These are phyloP conservation scores for Protobothrops flavoviridis DNA, from an alignment of 2,113 vertebrate genomes.

Conservation along the genomic window DNA sequence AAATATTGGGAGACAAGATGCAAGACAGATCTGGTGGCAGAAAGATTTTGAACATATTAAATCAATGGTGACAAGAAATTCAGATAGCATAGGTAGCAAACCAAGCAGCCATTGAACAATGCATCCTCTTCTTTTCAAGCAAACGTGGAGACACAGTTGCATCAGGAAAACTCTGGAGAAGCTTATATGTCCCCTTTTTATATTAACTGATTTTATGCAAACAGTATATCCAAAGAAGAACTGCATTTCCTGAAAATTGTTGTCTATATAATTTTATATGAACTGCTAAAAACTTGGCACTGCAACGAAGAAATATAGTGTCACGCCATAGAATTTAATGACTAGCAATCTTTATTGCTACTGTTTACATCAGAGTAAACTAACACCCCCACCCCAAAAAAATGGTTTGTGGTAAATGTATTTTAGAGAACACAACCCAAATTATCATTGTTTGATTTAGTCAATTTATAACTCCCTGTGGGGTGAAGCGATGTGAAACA, in stretches of 20 bases:
- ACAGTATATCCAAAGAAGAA: conserved; percentile 63
- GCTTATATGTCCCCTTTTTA: conserved; percentile 61
- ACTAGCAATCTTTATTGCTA: conserved; percentile 29
- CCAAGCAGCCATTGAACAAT: background rate
- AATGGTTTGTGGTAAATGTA: conserved; percentile 40
- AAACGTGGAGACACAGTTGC: conserved; percentile 33
- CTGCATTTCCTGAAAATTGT: conserved; percentile 59
- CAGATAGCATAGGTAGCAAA: background rate
- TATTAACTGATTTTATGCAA: conserved; percentile 61
- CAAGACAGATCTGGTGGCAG: background rate
- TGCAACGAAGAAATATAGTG: conserved; percentile 43
- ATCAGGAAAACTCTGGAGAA: conserved; percentile 41
- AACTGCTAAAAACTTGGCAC: conserved; percentile 36
- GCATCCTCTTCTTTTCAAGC: background rate
- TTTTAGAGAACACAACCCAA: background rate
- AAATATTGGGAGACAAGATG: background rate
- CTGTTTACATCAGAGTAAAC: background rate
- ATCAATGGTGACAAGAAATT: background rate
- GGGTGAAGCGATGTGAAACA: background rate
- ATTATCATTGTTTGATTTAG: background rate
- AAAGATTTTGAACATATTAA: background rate
- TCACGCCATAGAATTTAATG: conserved; percentile 55
- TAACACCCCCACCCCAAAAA: conserved; percentile 20
- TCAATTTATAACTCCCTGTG: no score
- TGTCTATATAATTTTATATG: conserved; percentile 63